Evolutionary conservation across 2,113 vertebrate species (phyloP).

Genomic region (Candoia aspera): DNA sequence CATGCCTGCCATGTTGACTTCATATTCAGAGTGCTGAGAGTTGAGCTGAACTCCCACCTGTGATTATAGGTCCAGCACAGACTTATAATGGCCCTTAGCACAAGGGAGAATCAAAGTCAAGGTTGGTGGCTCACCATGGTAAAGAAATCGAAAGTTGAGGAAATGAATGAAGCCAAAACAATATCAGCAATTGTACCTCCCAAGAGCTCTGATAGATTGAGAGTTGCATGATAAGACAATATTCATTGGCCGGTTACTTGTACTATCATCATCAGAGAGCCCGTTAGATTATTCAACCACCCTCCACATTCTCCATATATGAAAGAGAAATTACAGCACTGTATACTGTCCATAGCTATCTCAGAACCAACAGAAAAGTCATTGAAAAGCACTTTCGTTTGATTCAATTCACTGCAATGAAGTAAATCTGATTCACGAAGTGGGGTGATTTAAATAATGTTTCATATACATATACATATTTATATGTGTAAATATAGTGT

Average conservation of each 20-base stretch:
- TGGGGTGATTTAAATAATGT: no score
- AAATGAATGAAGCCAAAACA: not conserved
- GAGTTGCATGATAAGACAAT: not conserved
- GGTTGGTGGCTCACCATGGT: not conserved
- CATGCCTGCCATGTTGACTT: not conserved
- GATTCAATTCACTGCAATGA: no score
- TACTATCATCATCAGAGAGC: not conserved
- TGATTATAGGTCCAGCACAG: not conserved
- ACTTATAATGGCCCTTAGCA: not conserved
- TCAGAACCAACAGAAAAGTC: no score
- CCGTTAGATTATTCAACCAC: not conserved
- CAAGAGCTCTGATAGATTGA: not conserved
- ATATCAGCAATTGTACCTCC: no score
- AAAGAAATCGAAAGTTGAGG: not conserved
- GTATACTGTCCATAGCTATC: not conserved
- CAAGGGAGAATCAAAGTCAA: not conserved
- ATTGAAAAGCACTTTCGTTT: no score
- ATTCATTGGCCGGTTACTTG: not conserved
- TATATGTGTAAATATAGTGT: no score
- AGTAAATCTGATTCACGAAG: no score
- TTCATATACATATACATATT: no score
- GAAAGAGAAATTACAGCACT: not conserved
- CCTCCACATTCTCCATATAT: not conserved
- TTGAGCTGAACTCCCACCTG: not conserved
- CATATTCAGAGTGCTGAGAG: not conserved